These are phyloP conservation scores for Drusus annulatus DNA, from an alignment of 1,140 invertebrate species.

Conservation along the genomic window DNA sequence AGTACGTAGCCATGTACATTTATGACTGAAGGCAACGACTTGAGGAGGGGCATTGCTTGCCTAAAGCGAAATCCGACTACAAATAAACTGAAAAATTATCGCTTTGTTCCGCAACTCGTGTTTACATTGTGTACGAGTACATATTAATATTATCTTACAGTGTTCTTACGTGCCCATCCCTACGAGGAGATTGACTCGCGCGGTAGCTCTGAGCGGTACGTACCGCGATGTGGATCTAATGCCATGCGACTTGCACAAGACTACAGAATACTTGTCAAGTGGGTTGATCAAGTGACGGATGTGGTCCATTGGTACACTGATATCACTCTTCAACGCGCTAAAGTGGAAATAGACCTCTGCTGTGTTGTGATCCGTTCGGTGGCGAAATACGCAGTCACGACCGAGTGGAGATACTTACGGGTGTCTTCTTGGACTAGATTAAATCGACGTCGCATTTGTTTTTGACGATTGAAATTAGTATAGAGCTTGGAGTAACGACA, in stretches of 20 bases:
- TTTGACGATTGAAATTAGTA: background rate
- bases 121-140: too few relatives aligned
- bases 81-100: too few relatives aligned
- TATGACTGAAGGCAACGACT: too few relatives aligned
- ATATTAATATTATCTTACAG: too few relatives aligned
- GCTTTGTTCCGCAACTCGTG: too few relatives aligned
- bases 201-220: background rate
- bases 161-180: background rate
- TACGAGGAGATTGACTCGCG: background rate
- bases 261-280: constrained; percentile 17
- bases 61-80: too few relatives aligned
- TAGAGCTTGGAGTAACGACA: too few relatives aligned
- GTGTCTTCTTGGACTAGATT: constrained; percentile 13
- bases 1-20: too few relatives aligned
- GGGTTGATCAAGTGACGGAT: constrained; percentile 39
- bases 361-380: background rate
- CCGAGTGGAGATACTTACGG: background rate
- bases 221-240: background rate
- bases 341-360: background rate
- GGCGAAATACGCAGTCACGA: constrained; percentile 1
- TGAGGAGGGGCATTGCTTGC: too few relatives aligned
- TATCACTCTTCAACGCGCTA: background rate
- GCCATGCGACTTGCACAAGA: constrained; percentile 23
- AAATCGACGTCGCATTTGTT: too few relatives aligned
- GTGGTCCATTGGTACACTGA: constrained; percentile 35